Conservation (phyloP, 1,140 invertebrate genomes). For the Eurosta solidaginis region DNA sequence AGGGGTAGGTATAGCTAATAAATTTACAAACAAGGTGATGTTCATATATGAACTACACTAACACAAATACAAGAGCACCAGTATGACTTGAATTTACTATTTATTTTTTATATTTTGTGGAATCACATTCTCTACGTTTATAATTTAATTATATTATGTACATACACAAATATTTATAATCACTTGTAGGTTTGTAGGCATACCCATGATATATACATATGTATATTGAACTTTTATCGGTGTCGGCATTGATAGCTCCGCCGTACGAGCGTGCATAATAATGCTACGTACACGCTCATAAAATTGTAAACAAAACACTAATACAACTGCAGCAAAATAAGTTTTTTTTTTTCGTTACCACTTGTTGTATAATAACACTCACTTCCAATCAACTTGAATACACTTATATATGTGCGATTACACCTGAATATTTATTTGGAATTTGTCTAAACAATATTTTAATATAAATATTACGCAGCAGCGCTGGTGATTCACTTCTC, state of each 20-base stretch:
- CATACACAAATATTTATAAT: too few species aligned
- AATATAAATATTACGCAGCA: constrained; percentile 4
- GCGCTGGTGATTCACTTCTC: background rate
- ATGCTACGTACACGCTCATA: background rate
- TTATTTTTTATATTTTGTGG: too few species aligned
- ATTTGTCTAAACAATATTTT: background rate
- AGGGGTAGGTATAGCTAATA: too few species aligned
- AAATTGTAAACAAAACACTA: constrained; percentile 13
- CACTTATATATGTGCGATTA: background rate
- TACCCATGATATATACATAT: background rate
- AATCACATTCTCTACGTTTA: too few species aligned
- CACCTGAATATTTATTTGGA: constrained; percentile 17
- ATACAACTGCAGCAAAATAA: background rate
- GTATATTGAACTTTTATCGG: background rate
- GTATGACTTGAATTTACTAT: too few species aligned
- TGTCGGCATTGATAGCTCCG: background rate
- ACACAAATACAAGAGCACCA: too few species aligned
- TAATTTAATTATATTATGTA: too few species aligned
- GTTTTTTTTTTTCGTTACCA: background rate
- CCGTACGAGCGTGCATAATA: background rate
- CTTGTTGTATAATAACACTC: constrained; percentile 10
- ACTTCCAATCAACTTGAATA: background rate
- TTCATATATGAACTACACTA: too few species aligned
- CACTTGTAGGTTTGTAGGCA: background rate
- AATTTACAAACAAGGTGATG: background rate